Evolutionary conservation across 2,888 invertebrate genomes (phyloP).

Genomic region (Meiosimyza decipiens): DNA sequence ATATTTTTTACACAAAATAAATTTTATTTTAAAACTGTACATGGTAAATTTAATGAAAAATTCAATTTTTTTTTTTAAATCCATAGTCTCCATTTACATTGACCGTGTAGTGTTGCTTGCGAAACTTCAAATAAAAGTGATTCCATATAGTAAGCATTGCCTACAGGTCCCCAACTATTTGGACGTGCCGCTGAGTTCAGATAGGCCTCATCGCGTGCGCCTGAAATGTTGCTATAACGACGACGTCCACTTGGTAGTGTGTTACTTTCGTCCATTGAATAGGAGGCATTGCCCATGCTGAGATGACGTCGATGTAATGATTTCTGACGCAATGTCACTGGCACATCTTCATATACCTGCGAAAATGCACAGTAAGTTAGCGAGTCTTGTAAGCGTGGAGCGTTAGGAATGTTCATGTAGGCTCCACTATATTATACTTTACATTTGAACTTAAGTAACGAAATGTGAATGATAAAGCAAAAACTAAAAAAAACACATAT

Average conservation of each 20-base stretch:
- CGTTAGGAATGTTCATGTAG: too few relatives aligned
- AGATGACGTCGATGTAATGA: conserved; percentile 62
- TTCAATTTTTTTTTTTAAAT: too few relatives aligned
- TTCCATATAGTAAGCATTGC: conserved; percentile 69
- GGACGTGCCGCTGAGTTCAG: conserved; percentile 54
- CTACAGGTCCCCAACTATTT: conserved; percentile 66
- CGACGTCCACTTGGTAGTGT: conserved; percentile 42
- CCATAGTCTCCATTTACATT: conserved; percentile 73
- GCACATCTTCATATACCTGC: conserved; percentile 51
- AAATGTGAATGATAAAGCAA: too few relatives aligned
- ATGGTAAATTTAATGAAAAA: conserved; percentile 21
- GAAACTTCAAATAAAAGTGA: conserved; percentile 79
- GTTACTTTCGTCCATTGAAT: conserved; percentile 56
- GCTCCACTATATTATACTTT: too few relatives aligned
- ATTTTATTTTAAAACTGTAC: conserved; percentile 34
- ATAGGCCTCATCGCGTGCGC: conserved; percentile 55
- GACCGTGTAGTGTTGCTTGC: conserved; percentile 87
- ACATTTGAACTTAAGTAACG: too few relatives aligned
- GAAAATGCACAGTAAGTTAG: too few relatives aligned
- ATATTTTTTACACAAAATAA: conserved; percentile 49
- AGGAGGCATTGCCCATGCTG: conserved; percentile 62
- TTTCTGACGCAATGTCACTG: conserved; percentile 59
- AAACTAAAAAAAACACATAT: too few relatives aligned
- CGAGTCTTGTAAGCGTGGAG: too few relatives aligned
- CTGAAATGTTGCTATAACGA: conserved; percentile 58